Evolutionary conservation across 2,888 invertebrate genomes (phyloP).

Genomic region (Drosophila hamatofila): DNA sequence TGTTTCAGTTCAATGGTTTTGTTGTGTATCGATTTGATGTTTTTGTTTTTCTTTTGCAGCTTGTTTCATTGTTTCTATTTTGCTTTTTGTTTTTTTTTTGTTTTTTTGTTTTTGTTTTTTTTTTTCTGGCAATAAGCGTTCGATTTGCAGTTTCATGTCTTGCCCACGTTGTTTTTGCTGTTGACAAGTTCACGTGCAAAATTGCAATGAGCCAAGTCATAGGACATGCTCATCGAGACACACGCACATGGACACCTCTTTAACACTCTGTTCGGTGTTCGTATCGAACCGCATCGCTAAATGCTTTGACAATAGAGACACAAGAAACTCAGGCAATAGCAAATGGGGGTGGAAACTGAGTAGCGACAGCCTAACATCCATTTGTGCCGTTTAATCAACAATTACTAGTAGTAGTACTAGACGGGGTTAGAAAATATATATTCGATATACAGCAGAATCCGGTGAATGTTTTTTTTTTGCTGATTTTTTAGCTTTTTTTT

Average conservation of each 20-base stretch:
- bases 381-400: slow-evolving; percentile 66
- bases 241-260: background rate
- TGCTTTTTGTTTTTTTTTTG: background rate
- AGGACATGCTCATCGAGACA: slow-evolving; percentile 24
- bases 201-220: slow-evolving; percentile 59
- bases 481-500: too few relatives aligned
- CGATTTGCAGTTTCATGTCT: slow-evolving; percentile 71
- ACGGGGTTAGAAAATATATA: background rate
- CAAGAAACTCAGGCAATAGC: background rate
- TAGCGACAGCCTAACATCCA: slow-evolving; percentile 21
- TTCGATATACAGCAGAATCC: too few relatives aligned
- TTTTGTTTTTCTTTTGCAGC: background rate
- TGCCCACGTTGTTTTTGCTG: slow-evolving; percentile 41
- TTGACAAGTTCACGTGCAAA: slow-evolving; percentile 74
- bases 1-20: background rate
- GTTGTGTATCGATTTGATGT: background rate
- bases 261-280: slow-evolving; percentile 12
- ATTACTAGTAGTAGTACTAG: slow-evolving; percentile 51
- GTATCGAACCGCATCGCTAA: slow-evolving; percentile 29
- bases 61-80: background rate
- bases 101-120: too few relatives aligned
- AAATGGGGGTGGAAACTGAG: slow-evolving; percentile 8
- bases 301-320: slow-evolving; percentile 35
- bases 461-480: too few relatives aligned
- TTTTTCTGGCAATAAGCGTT: slow-evolving; percentile 53